Evolutionary conservation across 2,113 vertebrate genomes (phyloP).

Genomic region (Cebidichthys violaceus): DNA sequence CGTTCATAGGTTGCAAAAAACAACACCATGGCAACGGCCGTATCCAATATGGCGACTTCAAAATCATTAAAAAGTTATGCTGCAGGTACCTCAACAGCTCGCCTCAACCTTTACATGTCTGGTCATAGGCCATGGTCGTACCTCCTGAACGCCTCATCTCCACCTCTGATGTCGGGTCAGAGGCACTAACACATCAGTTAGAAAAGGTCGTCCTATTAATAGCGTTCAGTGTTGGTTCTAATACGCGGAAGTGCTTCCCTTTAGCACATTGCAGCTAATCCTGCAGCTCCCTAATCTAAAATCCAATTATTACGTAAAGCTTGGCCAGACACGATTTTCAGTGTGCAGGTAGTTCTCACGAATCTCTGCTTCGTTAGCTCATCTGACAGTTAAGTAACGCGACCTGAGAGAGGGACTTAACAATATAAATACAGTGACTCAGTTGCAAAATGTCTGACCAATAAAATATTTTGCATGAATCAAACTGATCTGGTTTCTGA

Average conservation of each 20-base stretch:
- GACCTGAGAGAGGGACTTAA: neutral
- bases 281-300: slow-evolving; percentile 72
- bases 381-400: neutral
- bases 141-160: slow-evolving; percentile 30
- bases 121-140: neutral
- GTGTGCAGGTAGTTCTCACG: slow-evolving; percentile 31
- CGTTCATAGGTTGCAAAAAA: too few species aligned
- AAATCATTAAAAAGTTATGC: too few species aligned
- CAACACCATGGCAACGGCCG: too few species aligned
- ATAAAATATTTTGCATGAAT: neutral
- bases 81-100: too few species aligned
- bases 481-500: too few species aligned
- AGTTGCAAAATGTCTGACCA: neutral
- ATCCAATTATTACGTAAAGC: slow-evolving; percentile 78
- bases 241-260: slow-evolving; percentile 60
- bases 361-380: neutral
- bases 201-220: slow-evolving; percentile 64
- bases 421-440: neutral
- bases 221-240: slow-evolving; percentile 36
- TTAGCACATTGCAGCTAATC: slow-evolving; percentile 72
- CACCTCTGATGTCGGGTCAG: slow-evolving; percentile 35
- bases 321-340: slow-evolving; percentile 26
- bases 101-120: too few species aligned
- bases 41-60: too few species aligned
- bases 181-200: slow-evolving; percentile 27